Percentiles rank a stretch among this genome's conserved stretches.
These are phyloP conservation scores for Etia nguti DNA, from an alignment of 2,113 vertebrate genomes.

Conservation along the genomic window DNA sequence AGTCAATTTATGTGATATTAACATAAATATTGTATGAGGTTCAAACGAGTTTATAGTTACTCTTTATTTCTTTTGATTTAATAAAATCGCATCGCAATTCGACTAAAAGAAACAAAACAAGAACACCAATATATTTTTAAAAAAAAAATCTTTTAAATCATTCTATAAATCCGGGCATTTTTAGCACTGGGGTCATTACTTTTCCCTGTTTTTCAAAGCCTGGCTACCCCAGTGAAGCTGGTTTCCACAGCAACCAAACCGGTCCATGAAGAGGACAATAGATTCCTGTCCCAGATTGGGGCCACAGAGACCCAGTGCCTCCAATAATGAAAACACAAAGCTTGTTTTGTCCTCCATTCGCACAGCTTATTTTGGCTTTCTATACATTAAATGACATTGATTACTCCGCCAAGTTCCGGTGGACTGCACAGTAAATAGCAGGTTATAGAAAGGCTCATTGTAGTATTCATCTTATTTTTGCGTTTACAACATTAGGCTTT, in stretches of 20 bases:
- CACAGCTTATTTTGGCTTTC: background rate
- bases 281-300: conserved; percentile 55
- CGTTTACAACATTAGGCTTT: background rate
- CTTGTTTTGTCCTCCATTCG: conserved; percentile 18
- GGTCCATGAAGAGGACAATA: conserved; percentile 41
- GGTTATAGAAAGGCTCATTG: background rate
- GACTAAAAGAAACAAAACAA: background rate
- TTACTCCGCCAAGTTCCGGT: background rate
- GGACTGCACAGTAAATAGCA: background rate
- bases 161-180: background rate
- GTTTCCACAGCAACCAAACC: conserved; percentile 32
- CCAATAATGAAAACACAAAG: conserved; percentile 50
- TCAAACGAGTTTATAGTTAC: background rate
- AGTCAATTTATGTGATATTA: background rate
- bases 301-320: conserved; percentile 19
- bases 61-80: background rate
- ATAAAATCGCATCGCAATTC: background rate
- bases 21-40: background rate
- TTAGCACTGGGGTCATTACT: background rate
- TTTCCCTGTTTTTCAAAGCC: background rate
- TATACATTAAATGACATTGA: background rate
- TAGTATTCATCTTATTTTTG: background rate
- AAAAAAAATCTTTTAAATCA: background rate
- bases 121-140: background rate
- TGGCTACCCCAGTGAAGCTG: background rate